Evolutionary conservation across 2,888 invertebrate species (phyloP).

Genomic region (Anagyrus pseudococci): DNA sequence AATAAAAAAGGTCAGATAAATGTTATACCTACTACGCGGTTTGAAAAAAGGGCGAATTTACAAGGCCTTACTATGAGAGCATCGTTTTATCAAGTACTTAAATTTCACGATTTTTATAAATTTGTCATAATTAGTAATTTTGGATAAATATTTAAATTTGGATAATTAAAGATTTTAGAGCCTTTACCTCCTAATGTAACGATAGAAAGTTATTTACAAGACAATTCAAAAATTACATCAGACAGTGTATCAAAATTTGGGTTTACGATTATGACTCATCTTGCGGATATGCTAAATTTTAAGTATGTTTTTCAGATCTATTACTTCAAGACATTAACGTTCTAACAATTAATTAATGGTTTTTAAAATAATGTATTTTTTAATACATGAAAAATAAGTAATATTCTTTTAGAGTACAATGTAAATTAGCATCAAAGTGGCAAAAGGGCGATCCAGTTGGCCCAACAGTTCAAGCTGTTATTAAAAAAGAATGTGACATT

Average conservation of each 20-base stretch:
- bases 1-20: conserved; percentile 7
- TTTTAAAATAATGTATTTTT: too few relatives aligned
- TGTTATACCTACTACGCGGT: conserved; percentile 18
- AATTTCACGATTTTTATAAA: neutral
- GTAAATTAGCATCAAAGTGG: neutral
- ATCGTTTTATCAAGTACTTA: neutral
- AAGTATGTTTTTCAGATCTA: too few relatives aligned
- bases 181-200: neutral
- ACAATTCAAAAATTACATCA: neutral
- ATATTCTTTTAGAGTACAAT: neutral
- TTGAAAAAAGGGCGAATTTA: conserved; percentile 34
- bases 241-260: neutral
- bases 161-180: neutral
- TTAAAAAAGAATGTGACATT: conserved; percentile 6
- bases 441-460: neutral
- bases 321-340: too few relatives aligned
- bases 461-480: neutral
- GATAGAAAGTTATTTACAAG: neutral
- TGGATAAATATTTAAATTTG: neutral
- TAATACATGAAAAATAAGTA: neutral
- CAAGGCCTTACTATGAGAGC: conserved; percentile 24
- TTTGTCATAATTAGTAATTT: neutral
- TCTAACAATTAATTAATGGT: too few relatives aligned
- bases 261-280: neutral
- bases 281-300: neutral